Percentiles rank a stretch among this genome's conserved stretches.
Conservation (phyloP, 2,797 vertebrate genomes). For the Coregonus ussuriensis region DNA sequence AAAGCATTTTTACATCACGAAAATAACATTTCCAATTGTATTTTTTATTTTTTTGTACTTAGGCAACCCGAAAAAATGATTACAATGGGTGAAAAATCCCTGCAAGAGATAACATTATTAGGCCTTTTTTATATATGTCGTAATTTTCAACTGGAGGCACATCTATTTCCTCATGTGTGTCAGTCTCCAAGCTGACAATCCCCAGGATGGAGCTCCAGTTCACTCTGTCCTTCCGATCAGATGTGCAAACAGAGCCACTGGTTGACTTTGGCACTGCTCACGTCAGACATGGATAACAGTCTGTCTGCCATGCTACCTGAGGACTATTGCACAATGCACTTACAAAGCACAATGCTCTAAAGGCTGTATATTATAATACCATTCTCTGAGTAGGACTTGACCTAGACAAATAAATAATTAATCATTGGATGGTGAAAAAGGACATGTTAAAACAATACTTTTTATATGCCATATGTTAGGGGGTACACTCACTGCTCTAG, state of each 20-base stretch:
- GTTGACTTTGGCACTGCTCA: conserved; percentile 52
- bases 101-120: too few relatives aligned
- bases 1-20: too few relatives aligned
- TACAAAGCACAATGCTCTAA: neutral
- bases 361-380: neutral
- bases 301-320: conserved; percentile 24
- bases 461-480: neutral
- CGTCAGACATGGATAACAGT: conserved; percentile 55
- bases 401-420: neutral
- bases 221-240: conserved; percentile 45
- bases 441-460: neutral
- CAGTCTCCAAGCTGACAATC: conserved; percentile 33
- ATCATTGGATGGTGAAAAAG: conserved; percentile 2
- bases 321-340: conserved; percentile 27
- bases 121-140: too few relatives aligned
- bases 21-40: too few relatives aligned
- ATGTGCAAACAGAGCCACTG: conserved; percentile 47
- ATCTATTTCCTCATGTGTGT: neutral
- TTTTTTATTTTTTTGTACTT: too few relatives aligned
- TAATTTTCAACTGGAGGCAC: too few relatives aligned
- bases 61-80: too few relatives aligned
- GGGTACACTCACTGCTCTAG: too few relatives aligned
- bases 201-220: conserved; percentile 42
- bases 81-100: too few relatives aligned
- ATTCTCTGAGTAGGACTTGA: too few relatives aligned